Conservation (phyloP, 2,113 vertebrate genomes). For the Aphyosemion australe region DNA sequence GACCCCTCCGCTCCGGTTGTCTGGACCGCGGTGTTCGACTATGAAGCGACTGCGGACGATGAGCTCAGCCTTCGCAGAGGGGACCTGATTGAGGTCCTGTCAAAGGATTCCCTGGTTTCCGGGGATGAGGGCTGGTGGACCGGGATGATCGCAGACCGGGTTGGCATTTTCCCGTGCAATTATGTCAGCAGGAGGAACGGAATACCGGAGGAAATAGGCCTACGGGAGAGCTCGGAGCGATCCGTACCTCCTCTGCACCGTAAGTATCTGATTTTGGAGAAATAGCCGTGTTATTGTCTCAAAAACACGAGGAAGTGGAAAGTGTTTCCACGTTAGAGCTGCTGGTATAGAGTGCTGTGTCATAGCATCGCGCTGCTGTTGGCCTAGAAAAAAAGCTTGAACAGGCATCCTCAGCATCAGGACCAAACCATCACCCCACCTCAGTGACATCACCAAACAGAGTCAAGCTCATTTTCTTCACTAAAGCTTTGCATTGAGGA, state of each 20-base stretch:
- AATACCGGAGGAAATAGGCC: slow-evolving; percentile 77
- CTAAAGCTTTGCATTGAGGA: too few relatives aligned
- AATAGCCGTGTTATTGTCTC: neutral
- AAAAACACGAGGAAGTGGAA: too few relatives aligned
- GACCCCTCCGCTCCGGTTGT: slow-evolving; percentile 52
- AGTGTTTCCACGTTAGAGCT: neutral
- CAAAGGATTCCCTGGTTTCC: slow-evolving; percentile 93
- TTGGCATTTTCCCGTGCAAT: slow-evolving; percentile 96
- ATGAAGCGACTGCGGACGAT: slow-evolving; percentile 93
- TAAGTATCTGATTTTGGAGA: slow-evolving; percentile 62
- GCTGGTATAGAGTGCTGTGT: slow-evolving; percentile 58
- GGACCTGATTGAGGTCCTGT: slow-evolving; percentile 92
- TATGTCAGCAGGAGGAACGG: slow-evolving; percentile 88
- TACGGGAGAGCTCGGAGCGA: slow-evolving; percentile 66
- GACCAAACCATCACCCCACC: slow-evolving; percentile 18
- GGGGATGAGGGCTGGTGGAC: slow-evolving; percentile 98
- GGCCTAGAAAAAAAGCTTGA: slow-evolving; percentile 52
- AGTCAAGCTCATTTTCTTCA: too few relatives aligned
- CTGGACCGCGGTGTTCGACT: slow-evolving; percentile 98
- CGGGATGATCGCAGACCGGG: slow-evolving; percentile 90
- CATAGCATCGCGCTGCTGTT: slow-evolving; percentile 44
- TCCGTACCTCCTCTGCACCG: slow-evolving; percentile 75
- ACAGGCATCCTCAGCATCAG: slow-evolving; percentile 51
- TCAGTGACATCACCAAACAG: too few relatives aligned
- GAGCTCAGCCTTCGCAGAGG: slow-evolving; percentile 93